These are phyloP conservation scores for Ctenochaetus hawaiiensis DNA, from an alignment of 2,797 vertebrate species.

Conservation along the genomic window DNA sequence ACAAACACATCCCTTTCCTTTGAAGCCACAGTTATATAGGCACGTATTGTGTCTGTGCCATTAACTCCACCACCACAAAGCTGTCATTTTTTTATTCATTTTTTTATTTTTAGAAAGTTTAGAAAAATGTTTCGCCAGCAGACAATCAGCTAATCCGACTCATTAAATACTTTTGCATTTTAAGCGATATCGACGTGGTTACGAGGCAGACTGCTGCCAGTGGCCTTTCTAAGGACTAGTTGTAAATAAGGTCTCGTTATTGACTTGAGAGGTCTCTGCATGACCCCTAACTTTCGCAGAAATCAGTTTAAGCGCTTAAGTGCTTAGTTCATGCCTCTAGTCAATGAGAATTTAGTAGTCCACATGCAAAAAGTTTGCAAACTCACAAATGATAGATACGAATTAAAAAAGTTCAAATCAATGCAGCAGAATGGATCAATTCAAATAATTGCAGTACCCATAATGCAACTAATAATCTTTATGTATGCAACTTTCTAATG, in stretches of 20 bases:
- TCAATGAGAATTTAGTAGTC: neutral
- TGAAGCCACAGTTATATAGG: slow-evolving; percentile 23
- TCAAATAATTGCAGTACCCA: neutral
- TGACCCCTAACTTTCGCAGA: neutral
- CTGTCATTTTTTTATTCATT: neutral
- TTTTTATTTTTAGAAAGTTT: slow-evolving; percentile 3
- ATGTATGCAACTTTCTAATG: neutral
- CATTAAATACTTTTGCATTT: neutral
- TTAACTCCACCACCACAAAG: too few relatives aligned
- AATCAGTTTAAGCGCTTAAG: neutral
- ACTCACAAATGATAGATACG: too few relatives aligned
- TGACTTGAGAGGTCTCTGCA: neutral
- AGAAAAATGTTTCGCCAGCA: neutral
- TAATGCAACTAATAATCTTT: neutral
- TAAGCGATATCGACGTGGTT: neutral
- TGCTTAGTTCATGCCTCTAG: neutral
- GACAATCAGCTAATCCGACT: neutral
- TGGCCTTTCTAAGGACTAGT: too few relatives aligned
- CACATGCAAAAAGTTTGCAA: neutral
- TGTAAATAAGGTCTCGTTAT: neutral
- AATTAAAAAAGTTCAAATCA: neutral
- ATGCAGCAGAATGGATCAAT: neutral
- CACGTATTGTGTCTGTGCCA: neutral
- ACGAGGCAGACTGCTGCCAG: too few relatives aligned
- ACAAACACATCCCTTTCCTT: slow-evolving; percentile 19